Evolutionary conservation across 1,140 invertebrate species (phyloP).

Genomic region (Phthorimaea operculella): DNA sequence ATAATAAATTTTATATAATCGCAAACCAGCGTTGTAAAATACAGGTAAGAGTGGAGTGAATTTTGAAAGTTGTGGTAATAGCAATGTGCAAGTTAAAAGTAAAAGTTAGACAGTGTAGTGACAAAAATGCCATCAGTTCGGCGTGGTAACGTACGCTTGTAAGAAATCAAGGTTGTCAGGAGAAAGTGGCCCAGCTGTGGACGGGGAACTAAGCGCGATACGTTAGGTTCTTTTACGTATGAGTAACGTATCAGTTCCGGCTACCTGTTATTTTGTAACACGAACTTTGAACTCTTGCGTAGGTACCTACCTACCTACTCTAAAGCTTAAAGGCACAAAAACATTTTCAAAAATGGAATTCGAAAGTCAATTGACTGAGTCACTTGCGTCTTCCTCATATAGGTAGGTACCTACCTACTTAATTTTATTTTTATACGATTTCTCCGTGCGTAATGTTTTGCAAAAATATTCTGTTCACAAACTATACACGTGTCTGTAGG

Average conservation of each 20-base stretch:
- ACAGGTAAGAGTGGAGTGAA: slow-evolving; percentile 15
- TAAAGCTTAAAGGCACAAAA: too few species aligned
- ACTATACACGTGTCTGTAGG: background rate
- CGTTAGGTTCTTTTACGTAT: slow-evolving; percentile 21
- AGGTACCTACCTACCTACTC: too few species aligned
- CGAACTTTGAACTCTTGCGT: too few species aligned
- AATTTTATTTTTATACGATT: background rate
- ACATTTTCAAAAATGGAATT: background rate
- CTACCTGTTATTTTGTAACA: background rate
- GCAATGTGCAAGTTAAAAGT: slow-evolving; percentile 39
- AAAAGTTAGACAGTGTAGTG: slow-evolving; percentile 45
- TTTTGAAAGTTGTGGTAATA: slow-evolving; percentile 31
- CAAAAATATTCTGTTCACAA: background rate
- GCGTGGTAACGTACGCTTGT: slow-evolving; percentile 22
- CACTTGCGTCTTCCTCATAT: background rate
- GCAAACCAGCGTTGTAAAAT: slow-evolving; percentile 17
- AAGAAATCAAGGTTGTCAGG: slow-evolving; percentile 61
- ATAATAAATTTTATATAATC: slow-evolving; percentile 36
- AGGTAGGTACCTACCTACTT: too few species aligned
- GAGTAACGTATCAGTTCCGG: slow-evolving; percentile 2
- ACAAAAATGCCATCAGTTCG: slow-evolving; percentile 47
- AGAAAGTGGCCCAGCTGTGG: slow-evolving; percentile 56
- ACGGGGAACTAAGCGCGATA: slow-evolving; percentile 14
- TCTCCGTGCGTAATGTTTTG: background rate
- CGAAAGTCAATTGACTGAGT: background rate